These are phyloP conservation scores for human DNA, from an alignment of 2,113 vertebrate species.

Conservation along the genomic window DNA sequence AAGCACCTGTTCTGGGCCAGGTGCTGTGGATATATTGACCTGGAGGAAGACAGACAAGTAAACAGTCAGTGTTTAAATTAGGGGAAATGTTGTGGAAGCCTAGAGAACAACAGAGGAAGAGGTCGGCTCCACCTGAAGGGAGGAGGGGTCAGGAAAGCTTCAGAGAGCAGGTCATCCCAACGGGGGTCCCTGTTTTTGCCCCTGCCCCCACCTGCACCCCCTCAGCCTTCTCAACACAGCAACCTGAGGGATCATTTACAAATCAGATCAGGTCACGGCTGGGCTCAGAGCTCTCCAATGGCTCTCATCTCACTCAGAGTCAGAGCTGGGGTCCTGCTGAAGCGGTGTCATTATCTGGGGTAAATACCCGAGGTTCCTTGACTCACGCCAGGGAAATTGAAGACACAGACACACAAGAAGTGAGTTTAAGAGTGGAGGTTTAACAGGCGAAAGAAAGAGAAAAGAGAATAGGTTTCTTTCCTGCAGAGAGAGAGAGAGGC, in stretches of 20 bases:
- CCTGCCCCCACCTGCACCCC: background rate
- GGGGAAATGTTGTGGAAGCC: background rate
- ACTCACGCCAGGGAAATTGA: too few species aligned
- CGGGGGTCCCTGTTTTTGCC: background rate
- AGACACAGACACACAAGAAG: too few species aligned
- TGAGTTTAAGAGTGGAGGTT: too few species aligned
- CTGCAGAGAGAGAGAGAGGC: too few species aligned
- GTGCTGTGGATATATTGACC: too few species aligned
- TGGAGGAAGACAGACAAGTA: background rate
- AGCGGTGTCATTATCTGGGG: too few species aligned
- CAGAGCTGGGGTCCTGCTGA: background rate
- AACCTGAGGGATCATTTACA: background rate
- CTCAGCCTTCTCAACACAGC: background rate
- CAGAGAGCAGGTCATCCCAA: background rate
- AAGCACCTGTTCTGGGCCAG: background rate
- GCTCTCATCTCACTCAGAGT: background rate
- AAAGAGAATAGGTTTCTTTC: too few species aligned
- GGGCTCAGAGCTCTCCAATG: background rate
- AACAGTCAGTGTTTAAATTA: accelerated
- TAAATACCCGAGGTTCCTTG: too few species aligned
- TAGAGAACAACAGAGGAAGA: background rate
- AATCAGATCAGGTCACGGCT: background rate
- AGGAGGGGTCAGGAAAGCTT: background rate
- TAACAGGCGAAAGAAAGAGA: too few species aligned
- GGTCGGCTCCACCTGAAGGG: background rate